Evolutionary conservation across 2,888 invertebrate species (phyloP), one percentile per base, ranked within the genome.

Genomic region (Pimpla rufipes): DNA sequence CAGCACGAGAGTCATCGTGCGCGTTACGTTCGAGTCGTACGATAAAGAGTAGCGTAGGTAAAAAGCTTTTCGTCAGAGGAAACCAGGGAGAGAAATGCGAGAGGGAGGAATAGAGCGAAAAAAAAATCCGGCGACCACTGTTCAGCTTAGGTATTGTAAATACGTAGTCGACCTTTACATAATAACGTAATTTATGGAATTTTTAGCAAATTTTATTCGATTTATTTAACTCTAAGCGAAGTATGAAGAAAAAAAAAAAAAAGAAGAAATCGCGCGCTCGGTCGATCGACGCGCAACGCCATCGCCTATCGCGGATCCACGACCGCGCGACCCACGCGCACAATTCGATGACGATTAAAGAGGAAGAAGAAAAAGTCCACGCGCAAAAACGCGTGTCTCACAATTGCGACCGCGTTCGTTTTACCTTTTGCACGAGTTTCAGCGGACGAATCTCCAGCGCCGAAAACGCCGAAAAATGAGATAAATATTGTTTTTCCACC

Each of bases 91-190:
- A 47, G 47, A 47, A 8, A 59, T n/a, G 11, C 16, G 35, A 8
- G 16, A 5, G 16, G 40, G 37, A 37, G 35, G n/a, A n/a, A 70
- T 1, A 42, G 37, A 74, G 7, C 18, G 45, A 42, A 40, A 66
- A 35, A 76, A 35, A 59, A 45, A 83, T 75, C 71, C 83, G 79
- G 52, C 67, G 71, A 79, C 55, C 70, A 83, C 45, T 64, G 75
- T 83, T 83, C 76, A 73, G 79, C 79, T 71, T 83, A 80, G 73
- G 80, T 59, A 81, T 59, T 86, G 86, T 86, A 86, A 84, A 86
- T 85, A 86, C 18, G 16, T 40, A 62, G 77, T 40, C 75, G 71
- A 86, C 81, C n/a, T 82, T 80, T 70, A 80, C 81, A 80, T 76
- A 78, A 77, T 62, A 55, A 16, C 59, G 77, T 77, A 55, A 83